Percentiles rank a stretch among this genome's conserved stretches.
phyloP scores from a whole-genome alignment of 2,113 vertebrate species.

The Corydoras maculifer region DNA sequence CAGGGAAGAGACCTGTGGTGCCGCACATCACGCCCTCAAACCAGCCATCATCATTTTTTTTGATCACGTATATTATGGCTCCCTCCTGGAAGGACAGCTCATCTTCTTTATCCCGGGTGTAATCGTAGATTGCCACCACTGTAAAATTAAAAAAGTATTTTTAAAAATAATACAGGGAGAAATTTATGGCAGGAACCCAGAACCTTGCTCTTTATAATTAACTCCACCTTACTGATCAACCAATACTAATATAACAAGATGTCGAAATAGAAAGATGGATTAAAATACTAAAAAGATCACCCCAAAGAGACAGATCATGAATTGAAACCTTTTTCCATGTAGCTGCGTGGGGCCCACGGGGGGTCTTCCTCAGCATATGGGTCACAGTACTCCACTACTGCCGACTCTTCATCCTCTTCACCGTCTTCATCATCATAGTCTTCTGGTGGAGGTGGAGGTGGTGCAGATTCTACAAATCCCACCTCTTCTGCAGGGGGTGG shows the following conservation, averaged over 20 bases:
- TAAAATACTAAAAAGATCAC: too few relatives aligned
- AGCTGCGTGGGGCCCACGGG: constrained; percentile 88
- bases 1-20: constrained; percentile 95
- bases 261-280: too few relatives aligned
- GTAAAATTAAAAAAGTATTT: background rate
- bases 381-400: constrained; percentile 97
- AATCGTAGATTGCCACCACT: constrained; percentile 99
- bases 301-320: too few relatives aligned
- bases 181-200: too few relatives aligned
- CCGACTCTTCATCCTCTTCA: constrained; percentile 84
- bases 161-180: background rate
- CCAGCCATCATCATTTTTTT: constrained; percentile 99
- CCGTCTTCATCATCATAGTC: constrained; percentile 93
- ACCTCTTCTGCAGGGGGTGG: constrained; percentile 47
- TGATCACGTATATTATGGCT: constrained; percentile 98
- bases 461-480: constrained; percentile 83
- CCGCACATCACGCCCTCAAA: constrained; percentile 95
- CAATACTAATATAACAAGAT: too few relatives aligned
- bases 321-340: constrained; percentile 54
- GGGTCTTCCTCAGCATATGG: constrained; percentile 97
- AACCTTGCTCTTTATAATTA: too few relatives aligned
- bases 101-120: constrained; percentile 91
- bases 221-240: too few relatives aligned
- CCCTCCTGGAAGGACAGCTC: constrained; percentile 98
- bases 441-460: constrained; percentile 87